phyloP scores from a whole-genome alignment of 2,113 vertebrate genomes.

The Otolemur garnettii region DNA sequence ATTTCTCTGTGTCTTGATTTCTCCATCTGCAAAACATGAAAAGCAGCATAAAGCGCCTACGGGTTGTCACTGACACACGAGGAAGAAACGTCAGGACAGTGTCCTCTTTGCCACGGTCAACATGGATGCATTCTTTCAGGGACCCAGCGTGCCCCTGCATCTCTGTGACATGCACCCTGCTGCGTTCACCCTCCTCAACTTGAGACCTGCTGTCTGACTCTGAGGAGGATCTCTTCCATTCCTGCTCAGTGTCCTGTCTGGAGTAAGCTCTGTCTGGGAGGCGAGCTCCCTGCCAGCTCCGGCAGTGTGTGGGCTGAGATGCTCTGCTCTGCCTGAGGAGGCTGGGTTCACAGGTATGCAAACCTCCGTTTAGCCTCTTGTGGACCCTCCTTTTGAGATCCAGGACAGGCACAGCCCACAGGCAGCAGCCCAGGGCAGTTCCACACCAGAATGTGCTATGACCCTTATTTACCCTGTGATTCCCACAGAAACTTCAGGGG shows the following conservation, averaged over 20 bases:
- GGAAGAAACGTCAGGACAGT: fast-evolving
- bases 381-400: too few species aligned
- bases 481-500: background rate
- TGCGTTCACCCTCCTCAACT: fast-evolving
- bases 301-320: background rate
- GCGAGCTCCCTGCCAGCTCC: background rate
- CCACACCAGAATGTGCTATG: fast-evolving
- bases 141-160: background rate
- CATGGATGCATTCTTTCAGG: background rate
- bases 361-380: background rate
- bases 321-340: background rate
- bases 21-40: constrained; percentile 78
- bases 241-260: too few species aligned
- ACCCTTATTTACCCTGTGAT: background rate
- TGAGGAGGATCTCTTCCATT: too few species aligned
- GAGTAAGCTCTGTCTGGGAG: too few species aligned
- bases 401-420: background rate
- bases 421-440: fast-evolving
- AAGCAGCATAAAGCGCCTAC: background rate
- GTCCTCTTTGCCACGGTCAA: too few species aligned
- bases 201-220: background rate
- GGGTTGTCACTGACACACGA: fast-evolving
- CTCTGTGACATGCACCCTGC: background rate
- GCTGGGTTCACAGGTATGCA: background rate
- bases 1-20: constrained; percentile 70